Percentiles rank a stretch among this genome's conserved stretches.
These are phyloP conservation scores for Elephantulus edwardii DNA, from an alignment of 2,113 vertebrate species.

Conservation along the genomic window DNA sequence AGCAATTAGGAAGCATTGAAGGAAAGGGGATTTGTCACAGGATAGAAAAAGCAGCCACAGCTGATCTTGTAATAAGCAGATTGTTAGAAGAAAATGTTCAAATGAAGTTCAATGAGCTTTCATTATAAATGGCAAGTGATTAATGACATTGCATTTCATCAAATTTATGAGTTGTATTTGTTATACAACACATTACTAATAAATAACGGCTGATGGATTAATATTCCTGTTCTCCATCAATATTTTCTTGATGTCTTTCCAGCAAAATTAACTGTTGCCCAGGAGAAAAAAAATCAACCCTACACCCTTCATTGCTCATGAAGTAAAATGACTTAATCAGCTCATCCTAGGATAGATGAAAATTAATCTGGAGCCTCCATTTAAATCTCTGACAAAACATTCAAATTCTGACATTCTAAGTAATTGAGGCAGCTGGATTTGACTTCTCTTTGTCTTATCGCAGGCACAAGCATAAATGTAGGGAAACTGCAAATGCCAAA, in stretches of 20 bases:
- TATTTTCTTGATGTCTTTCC: conserved; percentile 74
- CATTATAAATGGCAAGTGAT: conserved; percentile 66
- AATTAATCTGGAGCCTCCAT: conserved; percentile 31
- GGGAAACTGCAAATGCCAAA: neutral
- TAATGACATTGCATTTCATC: conserved; percentile 65
- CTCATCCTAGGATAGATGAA: conserved; percentile 49
- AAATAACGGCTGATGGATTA: conserved; percentile 70
- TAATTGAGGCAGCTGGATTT: neutral
- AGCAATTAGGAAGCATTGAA: conserved; percentile 64
- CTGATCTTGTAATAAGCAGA: conserved; percentile 65
- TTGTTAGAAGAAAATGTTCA: conserved; percentile 58
- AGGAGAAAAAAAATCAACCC: conserved; percentile 65
- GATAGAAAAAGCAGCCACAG: conserved; percentile 47
- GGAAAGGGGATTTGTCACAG: conserved; percentile 63
- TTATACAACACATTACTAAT: conserved; percentile 71
- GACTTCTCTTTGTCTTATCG: neutral
- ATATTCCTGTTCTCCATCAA: conserved; percentile 66
- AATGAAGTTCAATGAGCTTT: conserved; percentile 48
- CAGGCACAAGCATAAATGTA: neutral
- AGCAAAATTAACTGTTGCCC: conserved; percentile 71
- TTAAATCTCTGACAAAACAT: conserved; percentile 1
- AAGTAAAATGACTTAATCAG: conserved; percentile 66
- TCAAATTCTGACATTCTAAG: conserved; percentile 6
- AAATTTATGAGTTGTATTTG: conserved; percentile 71
- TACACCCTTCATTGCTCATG: conserved; percentile 58